Base-by-base conservation (phyloP, 2,797 vertebrate genomes). In the Limosa lapponica region DNA sequence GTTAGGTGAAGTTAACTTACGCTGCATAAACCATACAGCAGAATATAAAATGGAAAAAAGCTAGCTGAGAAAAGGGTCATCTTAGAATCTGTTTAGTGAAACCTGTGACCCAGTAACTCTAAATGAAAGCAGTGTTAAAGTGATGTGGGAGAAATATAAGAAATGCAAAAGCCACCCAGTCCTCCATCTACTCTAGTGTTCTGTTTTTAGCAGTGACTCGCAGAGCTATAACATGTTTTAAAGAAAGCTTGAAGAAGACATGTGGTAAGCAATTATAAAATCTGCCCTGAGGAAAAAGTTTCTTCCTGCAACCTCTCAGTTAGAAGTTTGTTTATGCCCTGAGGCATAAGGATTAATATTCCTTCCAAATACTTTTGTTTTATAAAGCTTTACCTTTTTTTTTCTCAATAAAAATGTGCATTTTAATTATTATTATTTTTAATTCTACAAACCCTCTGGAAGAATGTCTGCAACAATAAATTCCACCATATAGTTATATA, bases 201-300 rank as follows among this genome's bases (percentile, higher is more conserved):
- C 83, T 70, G 30, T 75, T 94, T 96, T 94, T 82, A 94, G 62
- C n/a, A 66, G 46, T 66, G 54, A 78, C 52, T 88, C 4, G 81
- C 28, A n/a, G 46, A 70, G 55, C 11, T 75, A n/a, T 23, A 78
- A 70, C 20, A 13, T 69, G 4, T 67, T 95, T 92, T 79, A 84
- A 84, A 96, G 70, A 89, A 87, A 82, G 28, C 73, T 92, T 58
- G 32, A 90, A 82, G 72, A 95, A 91, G 83, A 75, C 18, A 37
- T 84, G 61, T 34, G 27, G 71, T 73, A 90, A 90, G 55, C 62
- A 92, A 93, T 95, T 93, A 87, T 32, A 93, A 82, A 88, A 81
- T 72, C 65, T 95, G 32, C 84, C 91, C 79, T 64, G 52, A 95
- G 93, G 91, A 82, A 82, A 83, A 92, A 27, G 19, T 77, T 91